A percentile compares a stretch with the other conserved stretches of the same genome.
phyloP scores from a whole-genome alignment of 2,888 invertebrate genomes.

The Alloscopus bannaensis region DNA sequence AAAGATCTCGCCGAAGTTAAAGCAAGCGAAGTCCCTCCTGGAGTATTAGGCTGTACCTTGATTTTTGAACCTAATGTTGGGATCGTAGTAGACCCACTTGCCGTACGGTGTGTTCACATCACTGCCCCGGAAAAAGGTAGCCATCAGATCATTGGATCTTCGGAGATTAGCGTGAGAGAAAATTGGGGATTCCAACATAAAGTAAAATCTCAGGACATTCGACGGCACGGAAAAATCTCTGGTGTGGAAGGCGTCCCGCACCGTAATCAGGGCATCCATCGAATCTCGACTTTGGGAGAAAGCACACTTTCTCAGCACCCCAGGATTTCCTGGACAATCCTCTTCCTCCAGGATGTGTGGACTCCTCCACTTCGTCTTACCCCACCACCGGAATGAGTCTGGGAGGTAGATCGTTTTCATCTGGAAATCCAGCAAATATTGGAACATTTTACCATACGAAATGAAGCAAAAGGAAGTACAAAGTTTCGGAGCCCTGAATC shows the following conservation, averaged over 20 bases:
- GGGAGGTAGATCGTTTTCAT: slow-evolving; percentile 63
- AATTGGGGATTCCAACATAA: slow-evolving; percentile 70
- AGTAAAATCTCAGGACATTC: slow-evolving; percentile 65
- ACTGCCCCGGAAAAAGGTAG: slow-evolving; percentile 65
- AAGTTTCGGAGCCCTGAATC: too few species aligned
- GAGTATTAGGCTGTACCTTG: slow-evolving; percentile 61
- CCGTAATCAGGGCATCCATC: slow-evolving; percentile 65
- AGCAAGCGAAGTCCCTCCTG: too few species aligned
- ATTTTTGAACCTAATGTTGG: slow-evolving; percentile 40
- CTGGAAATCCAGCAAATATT: slow-evolving; percentile 45
- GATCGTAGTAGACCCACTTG: slow-evolving; percentile 67
- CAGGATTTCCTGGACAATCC: slow-evolving; percentile 59
- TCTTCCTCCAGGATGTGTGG: slow-evolving; percentile 42
- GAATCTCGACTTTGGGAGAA: slow-evolving; percentile 53
- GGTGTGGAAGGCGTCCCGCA: slow-evolving; percentile 65
- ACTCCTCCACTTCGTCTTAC: slow-evolving; percentile 58
- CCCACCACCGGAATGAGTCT: slow-evolving; percentile 67
- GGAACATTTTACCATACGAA: too few species aligned
- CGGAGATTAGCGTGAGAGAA: slow-evolving; percentile 59
- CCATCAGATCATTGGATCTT: slow-evolving; percentile 63
- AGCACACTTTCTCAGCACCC: slow-evolving; percentile 57
- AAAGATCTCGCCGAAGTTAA: too few species aligned
- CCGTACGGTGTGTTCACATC: slow-evolving; percentile 68
- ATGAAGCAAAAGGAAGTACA: too few species aligned
- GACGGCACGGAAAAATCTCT: slow-evolving; percentile 56